Evolutionary conservation across 2,797 vertebrate species (phyloP).

Genomic region (Phrynocephalus vlangalii): DNA sequence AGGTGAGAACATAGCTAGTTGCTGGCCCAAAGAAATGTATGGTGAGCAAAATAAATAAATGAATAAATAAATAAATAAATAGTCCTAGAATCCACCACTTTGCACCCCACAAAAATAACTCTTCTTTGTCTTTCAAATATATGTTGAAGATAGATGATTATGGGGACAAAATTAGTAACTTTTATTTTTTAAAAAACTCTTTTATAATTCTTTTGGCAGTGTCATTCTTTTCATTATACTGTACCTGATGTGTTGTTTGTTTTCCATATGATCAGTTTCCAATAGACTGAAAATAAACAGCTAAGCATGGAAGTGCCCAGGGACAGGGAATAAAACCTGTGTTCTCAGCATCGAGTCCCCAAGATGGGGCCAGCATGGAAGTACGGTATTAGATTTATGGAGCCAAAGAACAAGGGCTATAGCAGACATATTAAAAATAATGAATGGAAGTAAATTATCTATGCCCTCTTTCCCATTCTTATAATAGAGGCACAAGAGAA

Average conservation of each 20-base stretch:
- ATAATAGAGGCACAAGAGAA: slow-evolving; percentile 39
- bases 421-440: slow-evolving; percentile 48
- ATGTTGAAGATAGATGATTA: background rate
- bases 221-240: background rate
- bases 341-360: background rate
- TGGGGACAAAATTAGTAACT: background rate
- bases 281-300: background rate
- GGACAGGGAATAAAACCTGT: background rate
- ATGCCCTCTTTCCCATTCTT: slow-evolving; percentile 32
- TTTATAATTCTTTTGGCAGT: background rate
- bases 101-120: background rate
- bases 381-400: slow-evolving; percentile 28
- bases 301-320: background rate
- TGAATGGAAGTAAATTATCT: slow-evolving; percentile 24
- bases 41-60: too few relatives aligned
- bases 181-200: background rate
- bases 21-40: too few relatives aligned
- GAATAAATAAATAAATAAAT: too few relatives aligned
- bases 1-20: too few relatives aligned
- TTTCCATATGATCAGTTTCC: background rate
- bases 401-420: slow-evolving; percentile 10
- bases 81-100: background rate
- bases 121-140: background rate
- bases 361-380: slow-evolving; percentile 42
- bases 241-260: background rate